Percentiles rank a stretch among this genome's conserved stretches.
phyloP scores from a whole-genome alignment of 2,888 invertebrate species.

The Volucella zonaria region DNA sequence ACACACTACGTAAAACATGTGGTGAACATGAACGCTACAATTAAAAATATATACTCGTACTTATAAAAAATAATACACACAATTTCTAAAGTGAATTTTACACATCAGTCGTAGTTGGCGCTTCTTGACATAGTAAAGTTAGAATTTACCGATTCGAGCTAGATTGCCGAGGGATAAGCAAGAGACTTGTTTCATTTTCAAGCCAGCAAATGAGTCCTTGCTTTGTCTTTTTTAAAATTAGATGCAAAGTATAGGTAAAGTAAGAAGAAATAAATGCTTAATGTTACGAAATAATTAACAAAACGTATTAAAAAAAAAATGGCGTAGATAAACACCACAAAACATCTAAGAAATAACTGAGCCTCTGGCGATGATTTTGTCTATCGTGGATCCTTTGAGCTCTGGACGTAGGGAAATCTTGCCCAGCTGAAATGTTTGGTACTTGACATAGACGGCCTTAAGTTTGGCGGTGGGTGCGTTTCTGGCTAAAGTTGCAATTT shows the following conservation, averaged over 20 bases:
- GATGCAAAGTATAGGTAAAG: conserved; percentile 23
- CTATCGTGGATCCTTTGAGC: conserved; percentile 81
- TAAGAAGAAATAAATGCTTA: conserved; percentile 33
- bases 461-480: conserved; percentile 88
- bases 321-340: conserved; percentile 6
- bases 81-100: conserved; percentile 51
- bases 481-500: conserved; percentile 87
- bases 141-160: conserved; percentile 5
- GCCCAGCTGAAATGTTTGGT: conserved; percentile 84
- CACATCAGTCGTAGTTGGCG: conserved; percentile 59
- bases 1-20: conserved; percentile 51
- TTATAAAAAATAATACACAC: conserved; percentile 53
- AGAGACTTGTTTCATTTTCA: conserved; percentile 53
- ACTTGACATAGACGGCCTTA: conserved; percentile 88
- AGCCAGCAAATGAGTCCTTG: conserved; percentile 64
- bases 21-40: conserved; percentile 52
- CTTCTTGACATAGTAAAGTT: conserved; percentile 22
- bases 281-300: background rate
- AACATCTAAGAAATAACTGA: conserved; percentile 31
- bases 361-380: conserved; percentile 77
- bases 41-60: conserved; percentile 15
- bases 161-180: conserved; percentile 33
- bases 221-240: conserved; percentile 4
- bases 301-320: conserved; percentile 1
- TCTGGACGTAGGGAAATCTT: conserved; percentile 87